Evolutionary conservation across 30 jellyfish, hydroid and myxozoan genomes (phyloP), one percentile per base, ranked within the genome.

Genomic region (Pelagia noctiluca): DNA sequence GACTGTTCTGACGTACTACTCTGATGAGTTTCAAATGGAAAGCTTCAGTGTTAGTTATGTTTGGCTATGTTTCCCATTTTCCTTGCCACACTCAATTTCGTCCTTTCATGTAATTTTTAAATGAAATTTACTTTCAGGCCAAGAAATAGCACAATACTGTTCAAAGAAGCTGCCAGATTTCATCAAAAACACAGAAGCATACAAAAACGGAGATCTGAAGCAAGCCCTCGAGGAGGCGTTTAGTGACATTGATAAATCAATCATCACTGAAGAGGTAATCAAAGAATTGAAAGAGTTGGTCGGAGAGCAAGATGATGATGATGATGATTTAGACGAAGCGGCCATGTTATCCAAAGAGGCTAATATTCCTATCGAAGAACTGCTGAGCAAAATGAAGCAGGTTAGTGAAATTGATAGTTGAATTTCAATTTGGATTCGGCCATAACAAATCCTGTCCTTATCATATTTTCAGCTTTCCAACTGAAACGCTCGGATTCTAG

Each of bases 141-240:
- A 68, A 29, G 98, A 92, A 50, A 97, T 92, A 3, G 97, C 98
- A 1, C 97, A 73, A 48, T 92, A 86, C 76, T 86, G 97, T 60
- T 82, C 98, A 48, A 71, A 77, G 79, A 80, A 78, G 29, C 31
- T 92, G 1, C 65, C 77, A 30, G 77, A 64, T 42, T 68, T 80
- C 60, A 83, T 92, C 3, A 61, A 48, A 52, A 91, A 87, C 8
- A 60, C 82, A 0, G 96, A 80, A 21, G 76, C 89, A 3, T 92
- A 80, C 76, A 76, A 71, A 33, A 94, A 92, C 61, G 97, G 97
- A 1, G 89, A 92, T 42, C 63, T 92, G 47, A 68, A 80, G 25
- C 28, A 70, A 42, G 89, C 95, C 32, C 78, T 92, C 65, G 82
- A 71, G 35, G 96, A 86, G 26, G 89, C 98, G 16, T 92, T 92